Base-by-base conservation (phyloP, 30 jellyfish, hydroid and myxozoan species). In the Phacellophora camtschatica region DNA sequence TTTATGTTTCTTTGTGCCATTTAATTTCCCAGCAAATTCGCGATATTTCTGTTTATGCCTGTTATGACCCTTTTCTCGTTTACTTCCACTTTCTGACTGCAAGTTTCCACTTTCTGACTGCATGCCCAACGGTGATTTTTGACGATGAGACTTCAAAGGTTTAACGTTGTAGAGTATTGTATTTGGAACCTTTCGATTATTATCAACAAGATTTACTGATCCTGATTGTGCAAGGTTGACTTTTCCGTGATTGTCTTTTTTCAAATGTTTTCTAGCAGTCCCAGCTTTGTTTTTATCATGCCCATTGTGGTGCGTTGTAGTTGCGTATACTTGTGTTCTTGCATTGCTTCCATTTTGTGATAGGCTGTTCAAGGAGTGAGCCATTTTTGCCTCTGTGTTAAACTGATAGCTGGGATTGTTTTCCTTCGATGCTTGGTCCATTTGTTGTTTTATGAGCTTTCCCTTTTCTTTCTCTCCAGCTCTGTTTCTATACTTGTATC, bases 401-500 rank as follows among this genome's bases (percentile, higher is more conserved):
- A 25, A 39, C n/a, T 80, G 76, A 35, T 45, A 80, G 10, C 56
- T 45, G 3, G 91, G 91, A 33, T 80, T 80, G 31, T 80, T 48
- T 45, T 80, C 91, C 33, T 65, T 80, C 34, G 19, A 24, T 33
- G 91, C 91, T 64, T 80, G 77, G 20, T 49, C 27, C 31, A 80
- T 31, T 53, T 80, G 91, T 59, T 80, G 82, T 27, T 80, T 80
- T 27, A 80, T 80, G 7, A 80, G 61, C 1, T 80, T 69, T 13
- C 79, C 86, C 49, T 85, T 85, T 67, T 69, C 81, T 64, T 74
- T 37, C 37, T 85, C 96, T 10, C 88, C 96, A 3, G 67, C 69
- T 48, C 96, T 51, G 63, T 74, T 51, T 37, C 96, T 85, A 55
- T 63, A 42, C 53, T 85, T 85, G 53, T 85, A 85, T 23, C 96